Percentiles rank a stretch among this genome's conserved stretches.
Conservation (phyloP, 2,888 invertebrate genomes). For the Notodonta ziczac region DNA sequence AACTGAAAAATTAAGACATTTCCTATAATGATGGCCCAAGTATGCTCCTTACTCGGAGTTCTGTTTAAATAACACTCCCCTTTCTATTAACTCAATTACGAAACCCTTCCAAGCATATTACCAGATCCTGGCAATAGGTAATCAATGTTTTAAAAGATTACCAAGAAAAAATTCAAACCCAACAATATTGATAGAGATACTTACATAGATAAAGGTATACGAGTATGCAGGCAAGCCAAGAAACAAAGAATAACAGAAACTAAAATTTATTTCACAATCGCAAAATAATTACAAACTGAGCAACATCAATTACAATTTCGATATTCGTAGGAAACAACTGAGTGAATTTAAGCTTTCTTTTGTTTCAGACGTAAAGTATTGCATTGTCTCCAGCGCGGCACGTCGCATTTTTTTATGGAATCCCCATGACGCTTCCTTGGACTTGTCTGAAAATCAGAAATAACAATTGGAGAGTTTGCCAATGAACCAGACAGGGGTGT, state of each 20-base stretch:
- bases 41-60: no score
- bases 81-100: no score
- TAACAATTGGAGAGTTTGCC: neutral
- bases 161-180: no score
- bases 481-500: no score
- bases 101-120: no score
- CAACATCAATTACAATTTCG: neutral
- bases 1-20: no score
- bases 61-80: no score
- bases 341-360: neutral
- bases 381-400: slow-evolving; percentile 17
- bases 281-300: neutral
- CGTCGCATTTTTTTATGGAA: slow-evolving; percentile 16
- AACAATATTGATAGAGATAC: no score
- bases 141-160: no score
- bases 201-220: no score
- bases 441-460: slow-evolving; percentile 15
- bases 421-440: slow-evolving; percentile 23
- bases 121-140: no score
- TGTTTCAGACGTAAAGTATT: neutral
- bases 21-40: no score
- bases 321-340: neutral
- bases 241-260: slow-evolving; percentile 5
- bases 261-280: neutral
- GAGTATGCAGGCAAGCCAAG: neutral